Evolutionary conservation across 2,113 vertebrate species (phyloP), one percentile per base, ranked within the genome.

Genomic region (Beaufortia kweichowensis): DNA sequence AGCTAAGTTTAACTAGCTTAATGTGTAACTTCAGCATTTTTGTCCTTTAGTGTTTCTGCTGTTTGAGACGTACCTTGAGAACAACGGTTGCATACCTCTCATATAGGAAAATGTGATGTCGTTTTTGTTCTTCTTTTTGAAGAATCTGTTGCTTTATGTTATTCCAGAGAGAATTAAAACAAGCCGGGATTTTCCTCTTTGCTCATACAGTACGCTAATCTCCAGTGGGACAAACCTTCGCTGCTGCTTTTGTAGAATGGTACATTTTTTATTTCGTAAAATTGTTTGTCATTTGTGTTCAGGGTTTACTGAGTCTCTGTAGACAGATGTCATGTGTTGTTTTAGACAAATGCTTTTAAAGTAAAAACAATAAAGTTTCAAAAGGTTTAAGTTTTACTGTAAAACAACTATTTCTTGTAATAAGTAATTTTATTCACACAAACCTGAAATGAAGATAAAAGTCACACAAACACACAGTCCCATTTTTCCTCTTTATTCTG

Each of bases 131-230:
- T n/a, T 67, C 9, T 26, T 26, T 41, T 29, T 66, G 24, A 66
- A 66, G 41, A 48, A 9, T 29, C 0, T 1, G 15, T 67, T 48
- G 6, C 39, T 67, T 67, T 28, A 48, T 67, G 17, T 28, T 48
- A 48, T 67, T 67, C 64, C 64, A 29, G 8, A 15, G 24, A 67
- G 64, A n/a, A n/a, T n/a, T n/a, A n/a, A n/a, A n/a, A 48, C 15
- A 0, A 43, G 14, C 9, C 6, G 3, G 8, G 10, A 19, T 48
- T 14, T 43, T 8, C n/a, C 41, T 48, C 17, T 48, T 7, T 12
- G 15, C n/a, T n/a, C 39, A 9, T 24, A 39, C 0, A 0, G 35
- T 15, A 63, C 0, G 1, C 4, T 63, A 23, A 63, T 65, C 21
- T 43, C 35, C 21, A 26, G 21, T 17, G 62, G n/a, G 15, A 43